Evolutionary conservation across 1,140 invertebrate genomes (phyloP), one percentile per base, ranked within the genome.

Genomic region (Neodiprion virginianus): DNA sequence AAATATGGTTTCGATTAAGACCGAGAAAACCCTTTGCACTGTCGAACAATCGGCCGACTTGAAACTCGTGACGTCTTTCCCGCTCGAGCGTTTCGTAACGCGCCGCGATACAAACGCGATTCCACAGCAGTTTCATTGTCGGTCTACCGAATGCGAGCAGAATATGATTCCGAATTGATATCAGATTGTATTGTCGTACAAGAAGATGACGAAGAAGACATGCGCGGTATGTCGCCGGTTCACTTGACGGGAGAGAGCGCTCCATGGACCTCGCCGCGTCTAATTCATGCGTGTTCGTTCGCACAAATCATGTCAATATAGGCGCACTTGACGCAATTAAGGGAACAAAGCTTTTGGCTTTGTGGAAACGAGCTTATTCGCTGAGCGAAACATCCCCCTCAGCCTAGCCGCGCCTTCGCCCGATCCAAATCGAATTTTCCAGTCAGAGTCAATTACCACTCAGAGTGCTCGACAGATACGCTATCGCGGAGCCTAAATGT

Each of bases 381-480:
- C 78, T 76, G 78, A 81, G 69, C 76, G 79, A 74, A 65, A 40
- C 72, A 23, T 48, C 66, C n/a, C 53, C 72, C 67, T 21, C 28
- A 61, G 61, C 69, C 40, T 66, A 72, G 76, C 76, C 71, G 75
- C 28, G 28, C 28, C 28, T 40, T 40, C 28, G 79, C 78, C 82
- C 84, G 83, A 88, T 88, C 82, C 85, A 85, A 86, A 86, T 88
- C 82, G 85, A 88, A 88, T 88, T 82, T 87, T 87, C 85, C 86
- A 88, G 88, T 88, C 87, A 83, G 84, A 88, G 84, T 88, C 87
- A 88, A 88, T 88, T 88, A 88, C 85, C 80, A 80, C 80, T 80
- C 79, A 85, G 84, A 86, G 87, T 86, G 82, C 79, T 53, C 81
- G 80, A 82, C 81, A 79, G 66, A 40, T 69, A 61, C 72, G n/a